Base-by-base conservation (phyloP, 2,888 invertebrate genomes). In the Agonopterix alstromeriana region DNA sequence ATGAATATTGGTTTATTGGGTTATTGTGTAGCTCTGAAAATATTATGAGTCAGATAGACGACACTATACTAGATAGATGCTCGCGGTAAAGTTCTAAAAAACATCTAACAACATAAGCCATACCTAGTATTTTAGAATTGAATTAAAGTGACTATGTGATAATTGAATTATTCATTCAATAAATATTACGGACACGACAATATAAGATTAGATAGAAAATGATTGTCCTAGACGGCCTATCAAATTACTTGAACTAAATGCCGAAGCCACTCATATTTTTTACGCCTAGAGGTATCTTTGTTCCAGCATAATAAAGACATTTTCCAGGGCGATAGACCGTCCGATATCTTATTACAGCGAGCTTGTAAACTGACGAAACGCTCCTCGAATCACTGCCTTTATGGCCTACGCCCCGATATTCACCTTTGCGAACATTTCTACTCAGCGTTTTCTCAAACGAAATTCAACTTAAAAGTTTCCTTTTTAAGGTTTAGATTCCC, bases 281-380 rank as follows among this genome's bases (percentile, higher is more conserved):
- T 49, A 49, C 46, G 47, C 49, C 42, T 40, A 43, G 36, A 35
- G 46, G 46, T 49, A 56, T 50, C 51, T 54, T 53, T 57, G 51
- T 56, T 52, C 46, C 42, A 64, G 61, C 57, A 70, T 77, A 73
- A 78, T 76, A 77, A 70, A 79, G 75, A 70, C 72, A 72, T 79
- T 78, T 77, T 76, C 68, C 71, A 74, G 67, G 64, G 69, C 65
- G 75, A 77, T 74, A 78, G 74, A 77, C 69, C 74, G 73, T 75
- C 76, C 77, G 71, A 80, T 79, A 81, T 80, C 80, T 77, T 79
- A 81, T 81, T 81, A 82, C 73, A 67, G 70, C 66, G 67, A 65
- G 78, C 76, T 77, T 82, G 77, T 78, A 79, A 82, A 80, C 73
- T 77, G 74, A 75, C 65, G 73, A 69, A 79, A 74, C 70, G 74